Evolutionary conservation across 2,888 invertebrate genomes (phyloP).

Genomic region (Aporophyla nigra): DNA sequence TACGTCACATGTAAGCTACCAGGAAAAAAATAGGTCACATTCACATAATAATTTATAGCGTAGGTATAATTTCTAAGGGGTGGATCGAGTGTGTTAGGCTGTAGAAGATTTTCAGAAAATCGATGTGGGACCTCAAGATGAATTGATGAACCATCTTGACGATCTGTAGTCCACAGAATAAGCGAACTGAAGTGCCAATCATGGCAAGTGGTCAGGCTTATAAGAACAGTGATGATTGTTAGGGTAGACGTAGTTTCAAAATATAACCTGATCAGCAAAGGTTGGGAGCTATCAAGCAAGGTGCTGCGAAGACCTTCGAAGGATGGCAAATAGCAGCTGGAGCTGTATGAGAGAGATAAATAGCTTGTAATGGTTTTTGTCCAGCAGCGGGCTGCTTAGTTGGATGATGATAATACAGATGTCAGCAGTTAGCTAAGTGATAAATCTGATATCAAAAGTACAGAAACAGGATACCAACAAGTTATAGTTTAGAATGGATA

Average conservation of each 20-base stretch:
- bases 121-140: no score
- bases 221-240: background rate
- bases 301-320: background rate
- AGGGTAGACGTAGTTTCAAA: background rate
- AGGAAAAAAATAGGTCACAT: background rate
- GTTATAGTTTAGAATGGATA: background rate
- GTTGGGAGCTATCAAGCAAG: background rate
- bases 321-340: background rate
- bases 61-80: background rate
- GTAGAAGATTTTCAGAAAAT: background rate
- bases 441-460: background rate
- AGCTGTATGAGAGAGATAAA: background rate
- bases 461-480: conserved; percentile 7
- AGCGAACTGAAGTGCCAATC: background rate
- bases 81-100: background rate
- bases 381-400: background rate
- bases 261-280: background rate
- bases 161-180: background rate
- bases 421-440: background rate
- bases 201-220: no score
- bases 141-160: background rate
- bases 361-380: background rate
- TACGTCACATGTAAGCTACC: background rate
- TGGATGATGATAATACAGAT: background rate
- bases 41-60: background rate